These are phyloP conservation scores for Aphelinus atriplicis DNA, from an alignment of 1,140 invertebrate species.

Conservation along the genomic window DNA sequence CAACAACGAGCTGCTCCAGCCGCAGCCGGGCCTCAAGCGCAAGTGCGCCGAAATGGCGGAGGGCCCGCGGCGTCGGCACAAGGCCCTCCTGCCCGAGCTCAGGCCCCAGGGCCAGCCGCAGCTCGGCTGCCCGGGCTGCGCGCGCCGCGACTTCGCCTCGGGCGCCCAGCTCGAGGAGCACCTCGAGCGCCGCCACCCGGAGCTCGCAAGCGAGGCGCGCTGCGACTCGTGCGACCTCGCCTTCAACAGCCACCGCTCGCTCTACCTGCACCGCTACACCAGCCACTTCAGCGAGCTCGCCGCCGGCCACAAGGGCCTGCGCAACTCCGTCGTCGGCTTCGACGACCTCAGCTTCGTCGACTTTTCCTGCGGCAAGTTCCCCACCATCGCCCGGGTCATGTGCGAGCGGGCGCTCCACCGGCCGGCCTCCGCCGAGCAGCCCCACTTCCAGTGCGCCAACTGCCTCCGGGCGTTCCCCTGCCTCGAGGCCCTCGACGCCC, in stretches of 20 bases:
- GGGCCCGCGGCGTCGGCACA: conserved; percentile 44
- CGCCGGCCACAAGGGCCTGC: conserved; percentile 38
- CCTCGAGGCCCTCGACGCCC: conserved; percentile 75
- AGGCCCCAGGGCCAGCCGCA: conserved; percentile 26
- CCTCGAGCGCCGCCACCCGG: conserved; percentile 76
- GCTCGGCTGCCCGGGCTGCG: conserved; percentile 69
- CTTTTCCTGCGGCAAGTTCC: conserved; percentile 81
- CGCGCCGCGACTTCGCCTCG: conserved; percentile 70
- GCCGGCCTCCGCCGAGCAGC: conserved; percentile 68
- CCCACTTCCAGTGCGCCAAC: conserved; percentile 76
- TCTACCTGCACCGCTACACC: conserved; percentile 75
- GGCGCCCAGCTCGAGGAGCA: conserved; percentile 73
- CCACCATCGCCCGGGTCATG: conserved; percentile 77
- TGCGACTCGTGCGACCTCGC: conserved; percentile 76
- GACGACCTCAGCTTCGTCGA: conserved; percentile 82
- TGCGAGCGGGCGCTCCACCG: conserved; percentile 77
- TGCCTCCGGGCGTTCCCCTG: conserved; percentile 82
- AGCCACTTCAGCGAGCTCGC: conserved; percentile 65
- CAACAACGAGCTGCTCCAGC: conserved; percentile 43
- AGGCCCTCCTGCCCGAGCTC: conserved; percentile 48
- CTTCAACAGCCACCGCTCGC: conserved; percentile 76
- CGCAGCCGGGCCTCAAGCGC: conserved; percentile 54
- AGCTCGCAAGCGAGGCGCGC: conserved; percentile 66
- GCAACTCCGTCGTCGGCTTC: conserved; percentile 70
- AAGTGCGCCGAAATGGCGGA: conserved; percentile 41